Evolutionary conservation across 2,113 vertebrate species (phyloP).

Genomic region (Gorsachius goisagi): DNA sequence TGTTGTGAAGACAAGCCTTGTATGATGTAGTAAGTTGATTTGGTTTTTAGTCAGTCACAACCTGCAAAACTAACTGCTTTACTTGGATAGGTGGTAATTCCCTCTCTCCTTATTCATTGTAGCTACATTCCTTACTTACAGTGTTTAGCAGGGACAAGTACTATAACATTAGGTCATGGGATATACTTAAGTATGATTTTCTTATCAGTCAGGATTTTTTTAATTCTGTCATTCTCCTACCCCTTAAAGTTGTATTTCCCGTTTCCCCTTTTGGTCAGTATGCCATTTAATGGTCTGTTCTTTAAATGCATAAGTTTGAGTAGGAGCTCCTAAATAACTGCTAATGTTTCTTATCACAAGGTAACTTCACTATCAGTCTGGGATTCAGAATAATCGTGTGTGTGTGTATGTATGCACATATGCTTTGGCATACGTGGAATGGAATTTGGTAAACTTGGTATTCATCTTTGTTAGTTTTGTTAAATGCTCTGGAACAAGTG

Average conservation of each 20-base stretch:
- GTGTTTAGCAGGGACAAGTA: background rate
- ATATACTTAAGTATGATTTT: background rate
- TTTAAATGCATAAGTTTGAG: background rate
- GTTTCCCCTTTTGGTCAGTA: background rate
- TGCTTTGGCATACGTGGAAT: background rate
- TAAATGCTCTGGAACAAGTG: background rate
- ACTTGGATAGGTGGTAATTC: background rate
- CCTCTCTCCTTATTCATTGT: background rate
- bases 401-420: fast-evolving
- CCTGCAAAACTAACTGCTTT: background rate
- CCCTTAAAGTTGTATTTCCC: background rate
- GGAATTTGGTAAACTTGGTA: background rate
- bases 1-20: background rate
- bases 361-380: background rate
- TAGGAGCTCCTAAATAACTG: background rate
- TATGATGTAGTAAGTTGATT: background rate
- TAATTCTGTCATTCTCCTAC: background rate
- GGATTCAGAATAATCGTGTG: background rate
- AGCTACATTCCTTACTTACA: background rate
- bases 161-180: background rate
- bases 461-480: background rate
- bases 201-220: background rate
- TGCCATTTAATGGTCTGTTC: background rate
- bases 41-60: background rate
- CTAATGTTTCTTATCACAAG: background rate